Evolutionary conservation across 2,113 vertebrate genomes (phyloP).

Genomic region (Larimichthys polyactis): DNA sequence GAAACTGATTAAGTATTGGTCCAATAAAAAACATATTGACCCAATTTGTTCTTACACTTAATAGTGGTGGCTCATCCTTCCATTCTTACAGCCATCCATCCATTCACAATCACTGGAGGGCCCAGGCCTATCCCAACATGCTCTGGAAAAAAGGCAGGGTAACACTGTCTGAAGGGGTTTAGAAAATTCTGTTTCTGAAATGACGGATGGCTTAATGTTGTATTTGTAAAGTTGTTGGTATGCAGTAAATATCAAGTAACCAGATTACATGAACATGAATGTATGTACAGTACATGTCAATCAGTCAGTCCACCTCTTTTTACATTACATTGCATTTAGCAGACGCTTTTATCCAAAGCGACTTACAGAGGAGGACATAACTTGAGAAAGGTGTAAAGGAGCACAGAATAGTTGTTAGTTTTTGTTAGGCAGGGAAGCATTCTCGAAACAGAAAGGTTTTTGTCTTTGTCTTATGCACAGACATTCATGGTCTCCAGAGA

Average conservation of each 20-base stretch:
- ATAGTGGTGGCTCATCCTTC: not conserved
- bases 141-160: not conserved
- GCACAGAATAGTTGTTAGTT: no score
- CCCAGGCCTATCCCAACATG: not conserved
- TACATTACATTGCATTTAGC: no score
- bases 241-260: not conserved
- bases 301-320: no score
- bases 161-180: not conserved
- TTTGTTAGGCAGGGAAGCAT: no score
- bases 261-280: not conserved
- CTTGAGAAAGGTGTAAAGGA: no score
- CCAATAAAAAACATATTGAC: not conserved
- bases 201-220: not conserved
- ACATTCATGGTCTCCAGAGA: not conserved
- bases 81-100: not conserved
- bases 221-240: not conserved
- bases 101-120: not conserved
- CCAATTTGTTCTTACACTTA: not conserved
- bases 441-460: no score
- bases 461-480: not conserved
- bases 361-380: no score
- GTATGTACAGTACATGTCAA: not conserved
- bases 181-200: constrained; percentile 6
- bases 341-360: no score
- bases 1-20: not conserved